Conservation (phyloP, 2,113 vertebrate genomes). For the Speoplatyrhinus poulsoni region DNA sequence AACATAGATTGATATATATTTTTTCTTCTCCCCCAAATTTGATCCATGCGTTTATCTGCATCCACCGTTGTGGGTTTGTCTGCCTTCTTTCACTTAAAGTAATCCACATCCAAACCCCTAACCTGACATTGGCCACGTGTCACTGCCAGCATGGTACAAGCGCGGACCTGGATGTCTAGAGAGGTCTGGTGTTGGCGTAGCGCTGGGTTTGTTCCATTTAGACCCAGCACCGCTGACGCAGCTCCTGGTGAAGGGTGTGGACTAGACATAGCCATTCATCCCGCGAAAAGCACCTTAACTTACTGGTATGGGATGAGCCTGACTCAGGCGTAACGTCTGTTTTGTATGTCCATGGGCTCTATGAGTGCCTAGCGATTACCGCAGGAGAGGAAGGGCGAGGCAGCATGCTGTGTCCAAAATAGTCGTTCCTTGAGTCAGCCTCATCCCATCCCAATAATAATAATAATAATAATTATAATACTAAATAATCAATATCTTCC, state of each 20-base stretch:
- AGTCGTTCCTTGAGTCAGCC: no score
- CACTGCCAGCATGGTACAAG: background rate
- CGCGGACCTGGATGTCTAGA: background rate
- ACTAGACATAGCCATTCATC: background rate
- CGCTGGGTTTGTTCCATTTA: background rate
- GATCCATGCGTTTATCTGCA: background rate
- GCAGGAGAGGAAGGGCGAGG: no score
- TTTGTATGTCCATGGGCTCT: background rate
- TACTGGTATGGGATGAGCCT: slow-evolving; percentile 5
- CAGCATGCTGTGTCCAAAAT: no score
- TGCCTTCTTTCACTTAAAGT: background rate
- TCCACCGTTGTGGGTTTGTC: background rate
- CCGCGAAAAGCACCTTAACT: background rate
- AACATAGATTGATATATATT: no score
- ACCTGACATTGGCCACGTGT: background rate
- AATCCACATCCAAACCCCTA: background rate
- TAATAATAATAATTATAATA: no score
- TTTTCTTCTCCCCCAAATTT: background rate
- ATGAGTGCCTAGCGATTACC: background rate
- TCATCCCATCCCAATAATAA: no score
- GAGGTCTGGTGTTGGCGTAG: background rate
- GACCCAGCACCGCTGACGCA: slow-evolving; percentile 4
- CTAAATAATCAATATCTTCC: no score
- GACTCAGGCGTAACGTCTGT: background rate
- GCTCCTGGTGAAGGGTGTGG: slow-evolving; percentile 12